A percentile compares a stretch with the other conserved stretches of the same genome.
Evolutionary conservation across 2,888 invertebrate genomes (phyloP).

Genomic region (Pogonocherus hispidulus): DNA sequence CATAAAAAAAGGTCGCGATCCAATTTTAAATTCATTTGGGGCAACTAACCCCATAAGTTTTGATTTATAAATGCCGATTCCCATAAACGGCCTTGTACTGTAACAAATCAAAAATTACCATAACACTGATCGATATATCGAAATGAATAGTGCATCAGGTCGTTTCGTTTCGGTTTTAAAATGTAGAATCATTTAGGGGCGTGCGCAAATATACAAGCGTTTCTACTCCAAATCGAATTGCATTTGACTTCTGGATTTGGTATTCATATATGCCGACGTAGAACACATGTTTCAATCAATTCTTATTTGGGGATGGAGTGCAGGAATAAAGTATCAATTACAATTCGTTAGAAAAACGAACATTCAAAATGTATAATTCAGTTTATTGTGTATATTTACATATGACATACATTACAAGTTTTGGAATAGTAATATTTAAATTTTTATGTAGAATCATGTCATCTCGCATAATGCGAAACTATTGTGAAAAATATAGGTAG

Average conservation of each 20-base stretch:
- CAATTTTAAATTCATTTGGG: slow-evolving; percentile 68
- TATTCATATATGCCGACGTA: slow-evolving; percentile 62
- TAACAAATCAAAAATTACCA: slow-evolving; percentile 67
- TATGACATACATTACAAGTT: slow-evolving; percentile 14
- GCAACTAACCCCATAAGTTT: slow-evolving; percentile 59
- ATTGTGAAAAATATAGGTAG: not conserved
- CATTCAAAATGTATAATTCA: not conserved
- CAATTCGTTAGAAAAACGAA: not conserved
- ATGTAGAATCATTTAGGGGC: slow-evolving; percentile 62
- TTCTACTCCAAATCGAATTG: slow-evolving; percentile 62
- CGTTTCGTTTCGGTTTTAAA: slow-evolving; percentile 61
- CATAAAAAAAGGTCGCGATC: slow-evolving; percentile 59
- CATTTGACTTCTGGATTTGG: slow-evolving; percentile 62
- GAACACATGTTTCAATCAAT: slow-evolving; percentile 55
- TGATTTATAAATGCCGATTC: slow-evolving; percentile 52
- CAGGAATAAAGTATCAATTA: slow-evolving; percentile 9
- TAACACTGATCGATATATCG: slow-evolving; percentile 63
- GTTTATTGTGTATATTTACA: slow-evolving; percentile 9
- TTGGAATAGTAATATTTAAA: slow-evolving; percentile 13
- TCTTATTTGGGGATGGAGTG: not conserved
- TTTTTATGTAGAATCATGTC: slow-evolving; percentile 5
- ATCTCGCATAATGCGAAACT: not conserved
- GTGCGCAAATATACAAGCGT: slow-evolving; percentile 59
- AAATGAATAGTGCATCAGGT: slow-evolving; percentile 62
- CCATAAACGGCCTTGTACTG: slow-evolving; percentile 66